A percentile compares a stretch with the other conserved stretches of the same genome.
These are phyloP conservation scores for Drosophila colorata DNA, from an alignment of 2,888 invertebrate genomes.

Conservation along the genomic window DNA sequence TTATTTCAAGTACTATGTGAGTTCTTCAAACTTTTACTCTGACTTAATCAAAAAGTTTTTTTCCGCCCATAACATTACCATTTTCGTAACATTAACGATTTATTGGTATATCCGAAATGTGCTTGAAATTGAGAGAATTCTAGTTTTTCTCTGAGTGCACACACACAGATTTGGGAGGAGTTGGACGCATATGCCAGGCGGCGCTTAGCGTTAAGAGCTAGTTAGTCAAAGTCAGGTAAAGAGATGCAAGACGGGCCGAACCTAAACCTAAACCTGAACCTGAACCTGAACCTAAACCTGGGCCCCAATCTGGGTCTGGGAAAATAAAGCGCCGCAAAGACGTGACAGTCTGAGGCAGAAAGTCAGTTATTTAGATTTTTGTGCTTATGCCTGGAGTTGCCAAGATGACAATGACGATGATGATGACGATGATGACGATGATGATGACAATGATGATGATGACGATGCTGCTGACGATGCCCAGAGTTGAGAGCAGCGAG, in stretches of 20 bases:
- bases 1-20: too few relatives aligned
- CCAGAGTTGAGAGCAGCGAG: conserved; percentile 12
- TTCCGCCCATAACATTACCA: too few relatives aligned
- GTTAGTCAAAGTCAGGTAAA: conserved; percentile 63
- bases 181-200: conserved; percentile 28
- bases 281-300: background rate
- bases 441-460: conserved; percentile 15
- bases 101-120: too few relatives aligned
- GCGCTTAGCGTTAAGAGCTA: conserved; percentile 61
- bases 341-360: conserved; percentile 51
- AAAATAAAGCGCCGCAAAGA: conserved; percentile 52
- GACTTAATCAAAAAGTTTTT: too few relatives aligned
- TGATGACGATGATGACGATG: conserved; percentile 2
- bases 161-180: background rate
- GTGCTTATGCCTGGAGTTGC: conserved; percentile 3
- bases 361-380: conserved; percentile 17
- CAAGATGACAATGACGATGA: conserved; percentile 7
- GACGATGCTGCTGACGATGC: conserved; percentile 4
- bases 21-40: too few relatives aligned
- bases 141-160: background rate
- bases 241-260: conserved; percentile 5
- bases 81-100: too few relatives aligned
- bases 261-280: background rate
- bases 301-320: conserved; percentile 7
- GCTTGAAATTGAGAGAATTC: too few relatives aligned